A percentile compares a stretch with the other conserved stretches of the same genome.
These are phyloP conservation scores for Drosophila kepulauana DNA, from an alignment of 1,140 invertebrate species.

Conservation along the genomic window DNA sequence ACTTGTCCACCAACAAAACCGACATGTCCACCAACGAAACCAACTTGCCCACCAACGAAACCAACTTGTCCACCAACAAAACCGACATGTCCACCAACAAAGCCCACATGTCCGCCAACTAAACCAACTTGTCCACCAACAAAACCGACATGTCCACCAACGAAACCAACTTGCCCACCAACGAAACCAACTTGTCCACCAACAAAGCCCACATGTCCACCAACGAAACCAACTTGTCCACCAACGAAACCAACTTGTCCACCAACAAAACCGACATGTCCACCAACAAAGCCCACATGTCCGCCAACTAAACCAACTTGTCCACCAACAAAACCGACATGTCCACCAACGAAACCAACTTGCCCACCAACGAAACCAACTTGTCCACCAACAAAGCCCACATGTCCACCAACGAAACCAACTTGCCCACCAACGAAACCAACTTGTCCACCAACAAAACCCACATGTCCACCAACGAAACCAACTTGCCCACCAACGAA, in stretches of 20 bases:
- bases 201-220: background rate
- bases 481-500: too few species aligned
- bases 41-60: background rate
- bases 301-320: background rate
- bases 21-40: background rate
- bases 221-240: too few species aligned
- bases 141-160: background rate
- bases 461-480: too few species aligned
- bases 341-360: background rate
- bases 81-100: too few species aligned
- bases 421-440: too few species aligned
- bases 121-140: too few species aligned
- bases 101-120: too few species aligned
- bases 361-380: background rate
- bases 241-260: too few species aligned
- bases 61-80: background rate
- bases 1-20: background rate
- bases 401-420: too few species aligned
- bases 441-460: too few species aligned
- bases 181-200: slow-evolving; percentile 4
- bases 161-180: too few species aligned
- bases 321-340: background rate
- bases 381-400: background rate
- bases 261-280: background rate
- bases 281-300: background rate